These are phyloP conservation scores for Nysson spinosus DNA, from an alignment of 2,888 invertebrate species.

Conservation along the genomic window DNA sequence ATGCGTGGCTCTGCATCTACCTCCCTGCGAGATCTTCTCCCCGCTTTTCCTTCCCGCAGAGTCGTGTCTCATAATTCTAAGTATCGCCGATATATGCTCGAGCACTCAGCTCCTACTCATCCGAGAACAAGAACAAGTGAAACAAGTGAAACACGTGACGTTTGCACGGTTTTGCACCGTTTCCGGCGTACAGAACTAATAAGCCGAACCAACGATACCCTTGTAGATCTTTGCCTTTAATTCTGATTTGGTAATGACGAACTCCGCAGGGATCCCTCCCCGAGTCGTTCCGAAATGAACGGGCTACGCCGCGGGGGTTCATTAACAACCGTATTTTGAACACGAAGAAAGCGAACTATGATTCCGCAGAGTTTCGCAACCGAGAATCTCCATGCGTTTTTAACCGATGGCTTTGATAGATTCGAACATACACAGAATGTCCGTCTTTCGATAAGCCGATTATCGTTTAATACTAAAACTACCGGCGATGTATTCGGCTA, in stretches of 20 bases:
- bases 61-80: too few relatives aligned
- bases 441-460: too few relatives aligned
- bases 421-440: too few relatives aligned
- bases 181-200: conserved; percentile 56
- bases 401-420: too few relatives aligned
- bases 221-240: conserved; percentile 59
- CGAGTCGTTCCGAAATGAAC: conserved; percentile 53
- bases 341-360: conserved; percentile 21
- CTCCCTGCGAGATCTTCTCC: not conserved
- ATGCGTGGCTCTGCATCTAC: not conserved
- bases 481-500: too few relatives aligned
- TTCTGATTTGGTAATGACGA: conserved; percentile 69
- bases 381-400: not conserved
- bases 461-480: too few relatives aligned
- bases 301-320: conserved; percentile 64
- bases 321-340: conserved; percentile 53
- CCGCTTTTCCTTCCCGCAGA: too few relatives aligned
- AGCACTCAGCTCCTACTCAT: too few relatives aligned
- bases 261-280: conserved; percentile 59
- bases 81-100: too few relatives aligned
- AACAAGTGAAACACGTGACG: too few relatives aligned
- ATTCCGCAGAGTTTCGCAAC: conserved; percentile 23
- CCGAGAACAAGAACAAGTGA: too few relatives aligned
- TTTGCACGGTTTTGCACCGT: conserved; percentile 30
- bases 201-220: conserved; percentile 48